phyloP scores from a whole-genome alignment of 1,140 invertebrate genomes.

The Rhynchophorus ferrugineus region DNA sequence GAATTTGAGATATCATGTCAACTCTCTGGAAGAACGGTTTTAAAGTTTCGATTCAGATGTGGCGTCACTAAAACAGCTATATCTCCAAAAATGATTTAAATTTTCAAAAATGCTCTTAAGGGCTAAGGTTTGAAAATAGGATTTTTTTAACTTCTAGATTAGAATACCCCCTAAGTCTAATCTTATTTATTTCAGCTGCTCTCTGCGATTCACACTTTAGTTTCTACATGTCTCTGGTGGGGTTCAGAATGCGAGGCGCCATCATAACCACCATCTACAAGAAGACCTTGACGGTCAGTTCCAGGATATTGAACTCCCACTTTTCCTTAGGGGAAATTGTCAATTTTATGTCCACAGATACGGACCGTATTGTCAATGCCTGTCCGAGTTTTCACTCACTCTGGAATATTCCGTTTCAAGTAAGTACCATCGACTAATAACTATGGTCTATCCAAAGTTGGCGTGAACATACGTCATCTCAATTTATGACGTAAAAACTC shows the following conservation, averaged over 20 bases:
- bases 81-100: too few relatives aligned
- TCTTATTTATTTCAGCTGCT: slow-evolving; percentile 46
- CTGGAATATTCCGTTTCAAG: slow-evolving; percentile 94
- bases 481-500: too few relatives aligned
- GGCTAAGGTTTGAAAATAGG: not conserved
- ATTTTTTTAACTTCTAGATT: not conserved
- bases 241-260: slow-evolving; percentile 77
- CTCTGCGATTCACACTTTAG: slow-evolving; percentile 83
- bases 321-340: slow-evolving; percentile 83
- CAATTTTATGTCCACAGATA: slow-evolving; percentile 96
- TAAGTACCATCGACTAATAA: slow-evolving; percentile 35
- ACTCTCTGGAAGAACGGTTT: too few relatives aligned
- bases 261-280: slow-evolving; percentile 79
- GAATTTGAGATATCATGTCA: too few relatives aligned
- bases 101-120: too few relatives aligned
- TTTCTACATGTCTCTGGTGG: slow-evolving; percentile 77
- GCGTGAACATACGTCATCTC: too few relatives aligned
- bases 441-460: too few relatives aligned
- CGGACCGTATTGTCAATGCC: slow-evolving; percentile 89
- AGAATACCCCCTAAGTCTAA: too few relatives aligned
- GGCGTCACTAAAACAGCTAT: too few relatives aligned
- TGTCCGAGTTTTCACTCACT: slow-evolving; percentile 93
- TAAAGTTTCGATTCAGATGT: too few relatives aligned
- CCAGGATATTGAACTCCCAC: slow-evolving; percentile 46
- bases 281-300: slow-evolving; percentile 64